Percentiles rank a stretch among this genome's conserved stretches.
Evolutionary conservation across 2,888 invertebrate genomes (phyloP).

Genomic region (Allolobophora icterica): DNA sequence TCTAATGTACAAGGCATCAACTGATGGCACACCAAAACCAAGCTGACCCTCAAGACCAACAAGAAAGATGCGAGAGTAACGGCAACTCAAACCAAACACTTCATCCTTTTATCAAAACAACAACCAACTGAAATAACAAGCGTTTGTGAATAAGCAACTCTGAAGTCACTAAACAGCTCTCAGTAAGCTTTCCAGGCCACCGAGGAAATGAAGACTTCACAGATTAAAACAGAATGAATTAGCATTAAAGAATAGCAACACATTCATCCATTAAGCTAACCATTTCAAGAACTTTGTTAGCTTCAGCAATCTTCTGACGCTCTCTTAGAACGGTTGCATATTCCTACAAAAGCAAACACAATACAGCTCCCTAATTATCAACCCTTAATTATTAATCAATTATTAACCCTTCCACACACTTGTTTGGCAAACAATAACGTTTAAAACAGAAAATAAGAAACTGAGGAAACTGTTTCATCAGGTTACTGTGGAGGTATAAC

Average conservation of each 20-base stretch:
- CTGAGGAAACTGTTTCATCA: no score
- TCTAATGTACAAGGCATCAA: no score
- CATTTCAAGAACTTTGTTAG: slow-evolving; percentile 4
- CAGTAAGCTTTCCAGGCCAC: background rate
- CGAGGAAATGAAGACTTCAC: background rate
- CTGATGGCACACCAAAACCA: no score
- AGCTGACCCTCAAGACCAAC: no score
- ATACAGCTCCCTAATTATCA: background rate
- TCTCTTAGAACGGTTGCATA: slow-evolving; percentile 61
- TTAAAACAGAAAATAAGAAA: background rate
- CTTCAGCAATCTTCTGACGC: slow-evolving; percentile 61
- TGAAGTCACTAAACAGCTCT: background rate
- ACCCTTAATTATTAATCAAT: no score
- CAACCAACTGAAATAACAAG: background rate
- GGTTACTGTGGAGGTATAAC: no score
- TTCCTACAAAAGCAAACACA: slow-evolving; percentile 53
- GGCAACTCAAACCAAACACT: no score
- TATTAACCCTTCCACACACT: slow-evolving; percentile 19
- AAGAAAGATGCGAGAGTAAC: no score
- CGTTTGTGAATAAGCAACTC: no score
- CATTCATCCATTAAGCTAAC: background rate
- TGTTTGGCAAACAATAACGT: no score
- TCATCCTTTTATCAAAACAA: background rate
- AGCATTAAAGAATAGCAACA: background rate
- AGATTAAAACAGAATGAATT: background rate